Conservation (phyloP, 2,888 invertebrate species). For the Meteorus colon region DNA sequence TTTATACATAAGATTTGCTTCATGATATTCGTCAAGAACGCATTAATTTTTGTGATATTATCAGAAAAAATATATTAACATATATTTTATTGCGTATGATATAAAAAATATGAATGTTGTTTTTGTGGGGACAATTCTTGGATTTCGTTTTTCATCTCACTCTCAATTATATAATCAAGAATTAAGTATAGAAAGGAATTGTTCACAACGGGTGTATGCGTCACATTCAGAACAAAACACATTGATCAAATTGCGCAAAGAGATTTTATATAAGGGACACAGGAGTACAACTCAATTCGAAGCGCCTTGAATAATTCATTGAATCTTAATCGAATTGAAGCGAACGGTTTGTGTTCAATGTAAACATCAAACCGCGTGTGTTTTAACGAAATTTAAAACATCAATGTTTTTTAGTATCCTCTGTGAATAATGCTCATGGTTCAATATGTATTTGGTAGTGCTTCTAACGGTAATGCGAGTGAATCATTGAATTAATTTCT, state of each 20-base stretch:
- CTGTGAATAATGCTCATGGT: conserved; percentile 44
- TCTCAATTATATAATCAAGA: neutral
- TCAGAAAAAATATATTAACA: too few species aligned
- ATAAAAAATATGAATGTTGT: too few species aligned
- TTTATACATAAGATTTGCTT: too few species aligned
- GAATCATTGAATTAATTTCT: conserved; percentile 1
- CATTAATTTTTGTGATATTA: too few species aligned
- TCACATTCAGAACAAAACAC: conserved; percentile 10
- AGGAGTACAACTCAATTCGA: conserved; percentile 38
- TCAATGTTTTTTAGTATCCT: conserved; percentile 41
- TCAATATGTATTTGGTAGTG: neutral
- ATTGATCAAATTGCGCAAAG: conserved; percentile 5
- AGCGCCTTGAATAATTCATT: conserved; percentile 43
- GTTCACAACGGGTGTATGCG: conserved; percentile 6
- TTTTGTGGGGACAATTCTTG: too few species aligned
- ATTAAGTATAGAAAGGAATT: neutral
- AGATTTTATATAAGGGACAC: conserved; percentile 10
- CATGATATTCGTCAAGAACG: too few species aligned
- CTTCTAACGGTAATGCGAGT: neutral
- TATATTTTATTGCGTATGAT: too few species aligned
- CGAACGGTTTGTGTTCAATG: conserved; percentile 33
- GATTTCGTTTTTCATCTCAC: neutral
- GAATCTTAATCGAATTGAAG: conserved; percentile 33
- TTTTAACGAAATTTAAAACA: conserved; percentile 23
- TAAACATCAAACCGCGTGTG: conserved; percentile 15